Evolutionary conservation across 2,888 invertebrate species (phyloP), one percentile per base, ranked within the genome.

Genomic region (Ditula angustiorana): DNA sequence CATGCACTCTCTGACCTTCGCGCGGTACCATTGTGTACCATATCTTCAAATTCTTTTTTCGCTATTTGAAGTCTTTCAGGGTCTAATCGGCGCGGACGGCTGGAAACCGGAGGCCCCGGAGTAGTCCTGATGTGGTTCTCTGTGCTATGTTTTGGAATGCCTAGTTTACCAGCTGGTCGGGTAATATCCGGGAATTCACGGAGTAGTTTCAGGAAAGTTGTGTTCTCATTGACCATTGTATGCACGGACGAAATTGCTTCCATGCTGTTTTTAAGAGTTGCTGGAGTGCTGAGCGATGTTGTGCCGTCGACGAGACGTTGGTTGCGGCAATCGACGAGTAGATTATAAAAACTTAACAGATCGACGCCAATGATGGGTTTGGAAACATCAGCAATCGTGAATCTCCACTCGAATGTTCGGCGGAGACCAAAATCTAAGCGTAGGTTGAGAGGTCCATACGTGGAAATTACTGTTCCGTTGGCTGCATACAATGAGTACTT

Each of bases 301-400:
- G 13, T 11, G 5, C 26, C 46, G 24, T 67, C 67, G 0, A 74
- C 24, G 0, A 81, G 52, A 0, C 69, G 62, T 1, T 58, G 61
- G 24, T 74, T 67, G 2, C 67, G 58, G 0, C 74, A n/a, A 47
- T 81, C 78, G 0, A 77, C 74, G 0, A 81, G 61, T 0, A 81
- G 61, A 7, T 69, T 69, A 52, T 66, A 79, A 44, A 74, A 69
- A 0, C 41, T 24, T n/a, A 80, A 58, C 37, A 80, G 78, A 67
- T 79, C 76, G 2, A 71, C 76, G 5, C 76, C 75, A 24, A 80
- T 77, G 11, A 81, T 79, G 0, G 80, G 74, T 28, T 69, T 71
- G 1, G 73, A 50, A 0, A 78, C 71, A 37, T 80, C 75, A 0
- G 78, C 79, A 10, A 81, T 64, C 0, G 76, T 63, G 62, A 80